Conservation (phyloP, 1,140 invertebrate genomes). For the Drosophila orosa region DNA sequence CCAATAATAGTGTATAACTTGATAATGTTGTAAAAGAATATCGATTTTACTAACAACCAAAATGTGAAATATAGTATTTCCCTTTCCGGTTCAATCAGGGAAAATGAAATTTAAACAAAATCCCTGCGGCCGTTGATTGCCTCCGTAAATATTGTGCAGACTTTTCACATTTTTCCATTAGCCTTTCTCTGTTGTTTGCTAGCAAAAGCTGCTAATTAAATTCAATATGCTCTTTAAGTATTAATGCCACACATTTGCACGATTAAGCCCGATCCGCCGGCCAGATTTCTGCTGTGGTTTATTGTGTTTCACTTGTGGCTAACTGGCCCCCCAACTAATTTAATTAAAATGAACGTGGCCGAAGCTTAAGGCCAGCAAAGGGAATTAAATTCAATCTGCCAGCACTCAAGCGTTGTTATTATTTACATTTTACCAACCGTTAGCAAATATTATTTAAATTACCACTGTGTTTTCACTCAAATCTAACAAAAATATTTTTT, state of each 20-base stretch:
- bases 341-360: constrained; percentile 43
- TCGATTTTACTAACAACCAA: constrained; percentile 8
- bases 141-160: constrained; percentile 31
- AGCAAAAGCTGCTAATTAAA: constrained; percentile 60
- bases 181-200: constrained; percentile 4
- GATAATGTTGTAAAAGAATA: not conserved
- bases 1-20: not conserved
- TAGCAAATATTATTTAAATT: constrained; percentile 35
- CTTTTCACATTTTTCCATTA: constrained; percentile 21
- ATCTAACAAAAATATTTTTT: constrained; percentile 23
- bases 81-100: constrained; percentile 2
- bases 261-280: constrained; percentile 39
- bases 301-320: constrained; percentile 35
- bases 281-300: constrained; percentile 51
- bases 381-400: constrained; percentile 46
- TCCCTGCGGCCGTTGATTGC: constrained; percentile 35
- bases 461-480: constrained; percentile 13
- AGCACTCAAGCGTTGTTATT: constrained; percentile 28
- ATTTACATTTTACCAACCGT: constrained; percentile 43
- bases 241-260: constrained; percentile 57
- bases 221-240: constrained; percentile 60
- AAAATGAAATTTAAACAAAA: not conserved
- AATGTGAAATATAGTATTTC: constrained; percentile 9
- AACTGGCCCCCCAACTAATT: constrained; percentile 56
- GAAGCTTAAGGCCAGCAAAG: constrained; percentile 44